These are phyloP conservation scores for Onychomys arenicola DNA, from an alignment of 2,797 vertebrate genomes.

Conservation along the genomic window DNA sequence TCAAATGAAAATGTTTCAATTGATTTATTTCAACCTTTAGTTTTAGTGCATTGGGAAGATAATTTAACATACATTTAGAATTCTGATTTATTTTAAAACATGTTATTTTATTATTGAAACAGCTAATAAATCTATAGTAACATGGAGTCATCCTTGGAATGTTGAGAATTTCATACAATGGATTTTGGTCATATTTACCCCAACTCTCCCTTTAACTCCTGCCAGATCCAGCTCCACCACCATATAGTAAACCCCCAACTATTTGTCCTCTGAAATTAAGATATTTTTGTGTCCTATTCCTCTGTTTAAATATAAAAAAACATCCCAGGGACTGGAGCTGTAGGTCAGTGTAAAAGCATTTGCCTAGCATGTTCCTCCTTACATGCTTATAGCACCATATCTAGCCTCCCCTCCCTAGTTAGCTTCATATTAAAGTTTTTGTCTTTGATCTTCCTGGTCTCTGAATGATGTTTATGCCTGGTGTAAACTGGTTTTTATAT, in stretches of 20 bases:
- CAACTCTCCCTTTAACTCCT: neutral
- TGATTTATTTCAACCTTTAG: slow-evolving; percentile 62
- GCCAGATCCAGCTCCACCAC: neutral
- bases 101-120: slow-evolving; percentile 53
- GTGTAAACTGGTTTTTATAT: neutral
- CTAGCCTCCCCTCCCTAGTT: neutral
- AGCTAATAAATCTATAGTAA: neutral
- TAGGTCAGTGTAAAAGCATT: neutral
- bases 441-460: neutral
- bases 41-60: neutral
- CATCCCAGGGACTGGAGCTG: neutral
- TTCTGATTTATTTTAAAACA: neutral
- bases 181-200: neutral
- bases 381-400: neutral
- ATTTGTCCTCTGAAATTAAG: neutral
- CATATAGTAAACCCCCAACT: neutral
- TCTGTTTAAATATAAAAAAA: neutral
- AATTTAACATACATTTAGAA: slow-evolving; percentile 47
- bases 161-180: neutral
- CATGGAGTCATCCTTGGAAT: neutral
- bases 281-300: neutral
- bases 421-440: neutral
- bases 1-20: neutral
- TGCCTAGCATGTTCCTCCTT: neutral
- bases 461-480: neutral